Percentiles rank a stretch among this genome's conserved stretches.
Evolutionary conservation across 2,113 vertebrate species (phyloP).

Genomic region (Callopanchax toddi): DNA sequence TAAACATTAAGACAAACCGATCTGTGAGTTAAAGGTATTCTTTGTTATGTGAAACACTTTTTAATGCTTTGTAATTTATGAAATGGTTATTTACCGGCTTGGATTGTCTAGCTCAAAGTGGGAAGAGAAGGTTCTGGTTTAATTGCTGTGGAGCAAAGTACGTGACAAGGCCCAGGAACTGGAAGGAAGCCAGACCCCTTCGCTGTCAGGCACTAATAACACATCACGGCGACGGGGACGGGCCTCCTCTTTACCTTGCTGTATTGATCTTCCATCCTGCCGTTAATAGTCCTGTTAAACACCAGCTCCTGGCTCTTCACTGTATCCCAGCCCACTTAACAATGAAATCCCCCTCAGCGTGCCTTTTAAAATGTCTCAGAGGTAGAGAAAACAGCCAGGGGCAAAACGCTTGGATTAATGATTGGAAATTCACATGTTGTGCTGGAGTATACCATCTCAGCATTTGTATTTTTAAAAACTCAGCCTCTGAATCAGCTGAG

Average conservation of each 20-base stretch:
- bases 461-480: no score
- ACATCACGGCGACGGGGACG: conserved; percentile 83
- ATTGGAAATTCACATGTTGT: conserved; percentile 17
- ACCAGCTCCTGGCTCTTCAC: conserved; percentile 87
- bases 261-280: conserved; percentile 87
- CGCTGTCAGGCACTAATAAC: conserved; percentile 82
- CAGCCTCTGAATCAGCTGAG: no score
- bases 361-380: conserved; percentile 56
- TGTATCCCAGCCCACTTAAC: conserved; percentile 86
- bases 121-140: conserved; percentile 55
- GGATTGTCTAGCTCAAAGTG: conserved; percentile 32
- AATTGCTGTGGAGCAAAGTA: conserved; percentile 72
- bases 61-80: conserved; percentile 65
- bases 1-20: no score
- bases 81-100: conserved; percentile 65
- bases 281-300: conserved; percentile 88
- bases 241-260: conserved; percentile 79
- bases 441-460: no score
- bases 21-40: conserved; percentile 42
- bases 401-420: conserved; percentile 16
- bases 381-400: conserved; percentile 23
- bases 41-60: conserved; percentile 59
- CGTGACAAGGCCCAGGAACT: conserved; percentile 64
- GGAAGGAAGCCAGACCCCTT: conserved; percentile 73
- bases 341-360: conserved; percentile 75